Percentiles rank a stretch among this genome's conserved stretches.
These are phyloP conservation scores for Drosophila monieri DNA, from an alignment of 2,888 invertebrate genomes.

Conservation along the genomic window DNA sequence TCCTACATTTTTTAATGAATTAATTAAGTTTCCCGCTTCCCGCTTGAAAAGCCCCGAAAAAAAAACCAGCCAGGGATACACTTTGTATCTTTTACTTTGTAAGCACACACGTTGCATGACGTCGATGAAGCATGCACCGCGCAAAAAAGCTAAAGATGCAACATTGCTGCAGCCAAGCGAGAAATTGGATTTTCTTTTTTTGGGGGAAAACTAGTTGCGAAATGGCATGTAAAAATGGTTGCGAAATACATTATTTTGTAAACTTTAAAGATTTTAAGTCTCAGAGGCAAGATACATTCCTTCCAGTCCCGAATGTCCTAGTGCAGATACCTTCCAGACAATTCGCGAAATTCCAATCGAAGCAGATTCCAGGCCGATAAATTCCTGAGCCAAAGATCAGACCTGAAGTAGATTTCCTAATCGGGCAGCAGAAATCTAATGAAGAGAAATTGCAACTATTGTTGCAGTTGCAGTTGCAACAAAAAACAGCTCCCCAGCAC, in stretches of 20 bases:
- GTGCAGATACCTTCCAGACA: neutral
- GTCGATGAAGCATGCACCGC: conserved; percentile 62
- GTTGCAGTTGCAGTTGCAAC: conserved; percentile 33
- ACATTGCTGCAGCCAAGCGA: conserved; percentile 58
- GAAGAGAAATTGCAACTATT: conserved; percentile 26
- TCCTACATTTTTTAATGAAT: conserved; percentile 55
- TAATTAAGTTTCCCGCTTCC: conserved; percentile 51
- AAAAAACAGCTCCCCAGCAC: neutral
- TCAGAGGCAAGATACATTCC: neutral
- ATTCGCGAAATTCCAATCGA: neutral
- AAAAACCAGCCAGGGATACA: conserved; percentile 24
- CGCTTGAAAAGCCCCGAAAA: conserved; percentile 18
- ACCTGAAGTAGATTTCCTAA: conserved; percentile 7
- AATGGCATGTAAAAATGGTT: conserved; percentile 11
- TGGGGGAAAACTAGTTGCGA: conserved; percentile 6
- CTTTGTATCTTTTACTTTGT: conserved; percentile 42
- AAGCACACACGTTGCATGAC: conserved; percentile 62
- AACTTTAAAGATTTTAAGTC: neutral
- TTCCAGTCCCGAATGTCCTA: neutral
- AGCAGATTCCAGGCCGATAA: conserved; percentile 6
- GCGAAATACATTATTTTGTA: conserved; percentile 3
- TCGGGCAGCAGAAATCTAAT: conserved; percentile 2
- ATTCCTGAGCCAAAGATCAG: conserved; percentile 14
- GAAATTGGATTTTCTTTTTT: conserved; percentile 50
- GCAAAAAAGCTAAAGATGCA: conserved; percentile 31